Conservation (phyloP, 1,140 invertebrate genomes). For the Phymorhynchus buccinoides region DNA sequence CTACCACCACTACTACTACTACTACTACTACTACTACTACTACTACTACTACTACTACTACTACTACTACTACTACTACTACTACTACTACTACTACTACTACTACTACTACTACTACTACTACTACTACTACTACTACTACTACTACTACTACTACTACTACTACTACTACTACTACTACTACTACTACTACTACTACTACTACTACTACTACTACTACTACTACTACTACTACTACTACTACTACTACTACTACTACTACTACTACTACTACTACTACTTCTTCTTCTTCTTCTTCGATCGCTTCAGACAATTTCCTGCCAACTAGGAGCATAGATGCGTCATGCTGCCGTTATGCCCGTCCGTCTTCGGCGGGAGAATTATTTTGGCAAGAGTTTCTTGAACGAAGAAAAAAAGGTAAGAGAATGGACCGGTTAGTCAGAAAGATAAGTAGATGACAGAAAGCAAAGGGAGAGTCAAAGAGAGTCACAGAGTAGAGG, state of each 20-base stretch:
- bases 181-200: constrained; percentile 34
- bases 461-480: too few relatives aligned
- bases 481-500: too few relatives aligned
- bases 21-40: constrained; percentile 41
- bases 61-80: constrained; percentile 43
- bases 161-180: constrained; percentile 43
- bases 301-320: too few relatives aligned
- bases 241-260: constrained; percentile 37
- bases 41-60: constrained; percentile 41
- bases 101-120: constrained; percentile 47
- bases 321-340: too few relatives aligned
- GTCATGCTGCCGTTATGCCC: too few relatives aligned
- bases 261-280: constrained; percentile 33
- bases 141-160: constrained; percentile 43
- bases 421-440: too few relatives aligned
- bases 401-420: too few relatives aligned
- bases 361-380: too few relatives aligned
- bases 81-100: constrained; percentile 40
- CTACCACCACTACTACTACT: constrained; percentile 42
- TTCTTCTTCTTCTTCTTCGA: constrained; percentile 16
- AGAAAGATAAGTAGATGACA: too few relatives aligned
- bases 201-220: constrained; percentile 39
- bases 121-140: constrained; percentile 48
- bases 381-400: too few relatives aligned
- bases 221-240: constrained; percentile 40